Evolutionary conservation across 1,140 invertebrate species (phyloP), one percentile per base, ranked within the genome.

Genomic region (Uloborus diversus): DNA sequence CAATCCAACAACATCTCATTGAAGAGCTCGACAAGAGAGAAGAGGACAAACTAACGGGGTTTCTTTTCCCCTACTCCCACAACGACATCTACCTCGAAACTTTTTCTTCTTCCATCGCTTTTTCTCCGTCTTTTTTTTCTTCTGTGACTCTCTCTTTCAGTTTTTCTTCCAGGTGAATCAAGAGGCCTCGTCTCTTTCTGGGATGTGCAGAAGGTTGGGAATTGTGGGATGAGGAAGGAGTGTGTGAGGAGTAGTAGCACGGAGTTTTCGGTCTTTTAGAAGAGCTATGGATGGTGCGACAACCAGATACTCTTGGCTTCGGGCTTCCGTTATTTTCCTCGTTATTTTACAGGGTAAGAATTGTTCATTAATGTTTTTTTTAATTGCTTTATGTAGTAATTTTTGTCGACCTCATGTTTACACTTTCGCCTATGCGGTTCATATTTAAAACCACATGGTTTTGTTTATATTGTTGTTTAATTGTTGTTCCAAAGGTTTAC

Each of bases 81-180:
- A 28, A 66, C 64, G 64, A 66, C 64, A 66, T 66, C 64, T 66
- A 66, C 64, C 64, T 66, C 64, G 42, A 28, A n/a, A 9, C 1
- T 28, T 32, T 51, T 66, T 51, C 32, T 66, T 66, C 23, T 2
- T 59, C n/a, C n/a, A 9, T 53, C 28, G 13, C 9, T 23, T 66
- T 20, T 66, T 33, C 4, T 42, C 25, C 14, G 27, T 28, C 42
- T 23, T 66, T 51, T 2, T 3, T 7, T 66, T 66, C 32, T 66
- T 66, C 14, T 66, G 23, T 5, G 23, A 20, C 25, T 13, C 25
- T 42, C 42, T 23, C 51, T 51, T 2, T 3, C 13, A 49, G 28
- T 51, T 49, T 66, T 25, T 66, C 14, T 66, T 64, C 42, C 64
- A 66, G 64, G 64, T 66, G 64, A 53, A 53, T 17, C 23, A 20